Evolutionary conservation across 2,888 invertebrate species (phyloP), one percentile per base, ranked within the genome.

Genomic region (Eudiplozoon nipponicum): DNA sequence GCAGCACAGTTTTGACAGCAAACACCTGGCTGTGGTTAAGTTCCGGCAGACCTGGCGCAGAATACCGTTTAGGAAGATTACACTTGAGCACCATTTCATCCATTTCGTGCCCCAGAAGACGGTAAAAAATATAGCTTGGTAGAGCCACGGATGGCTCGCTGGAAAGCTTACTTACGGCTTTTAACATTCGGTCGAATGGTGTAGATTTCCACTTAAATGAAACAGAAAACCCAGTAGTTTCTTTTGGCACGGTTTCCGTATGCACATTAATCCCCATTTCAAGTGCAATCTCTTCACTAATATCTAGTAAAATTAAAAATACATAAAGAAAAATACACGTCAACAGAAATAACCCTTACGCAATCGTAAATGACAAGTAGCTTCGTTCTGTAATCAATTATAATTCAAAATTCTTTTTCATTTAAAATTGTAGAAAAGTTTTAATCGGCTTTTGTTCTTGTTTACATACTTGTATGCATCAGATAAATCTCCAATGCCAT

Each of bases 191-290:
- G 60, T 86, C 86, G 59, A 90, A 90, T 20, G 80, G 80, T 1
- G 86, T 90, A 47, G 84, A 80, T 59, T 90, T 90, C 90, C 86
- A 90, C 37, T 90, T 86, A 58, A 86, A 94, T 60, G 98, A 90
- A 3, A 90, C 80, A 0, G 80, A 77, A 60, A 86, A 98, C 5
- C 11, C 31, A 13, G 5, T 31, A 61, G 80, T 81, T 48, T 76
- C 75, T 36, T 74, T 74, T 58, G 77, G 77, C 49, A 86, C 84
- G 0, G 73, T 71, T 0, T 90, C 90, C 0, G 84, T 80, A 18
- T 76, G 78, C 2, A 72, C 70, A 48, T 73, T 75, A 48, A 72
- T 72, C 54, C 86, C 86, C 53, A 94, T 61, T 55, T 94, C 94
- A 26, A 94, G 70, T 0, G 86, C 90, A 13, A 98, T 77, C 57